Conservation (phyloP, 1,140 invertebrate species). For the Listronotus bonariensis region DNA sequence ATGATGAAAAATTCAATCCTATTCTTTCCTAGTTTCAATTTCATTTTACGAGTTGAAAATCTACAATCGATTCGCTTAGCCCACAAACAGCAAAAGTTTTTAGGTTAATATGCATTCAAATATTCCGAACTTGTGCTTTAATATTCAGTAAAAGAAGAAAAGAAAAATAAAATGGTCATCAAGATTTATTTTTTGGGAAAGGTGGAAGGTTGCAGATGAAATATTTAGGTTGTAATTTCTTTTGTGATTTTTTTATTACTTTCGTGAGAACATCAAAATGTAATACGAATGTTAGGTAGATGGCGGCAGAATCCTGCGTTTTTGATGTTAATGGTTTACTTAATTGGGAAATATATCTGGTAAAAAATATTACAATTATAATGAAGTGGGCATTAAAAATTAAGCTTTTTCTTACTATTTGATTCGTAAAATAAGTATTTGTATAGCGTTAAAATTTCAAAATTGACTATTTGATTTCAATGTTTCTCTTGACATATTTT, state of each 20-base stretch:
- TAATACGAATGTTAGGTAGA: not conserved
- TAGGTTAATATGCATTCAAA: conserved; percentile 29
- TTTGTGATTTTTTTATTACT: conserved; percentile 3
- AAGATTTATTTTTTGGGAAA: not conserved
- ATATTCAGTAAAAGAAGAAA: conserved; percentile 22
- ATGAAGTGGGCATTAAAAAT: no score
- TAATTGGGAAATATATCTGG: no score
- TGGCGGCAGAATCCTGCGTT: no score
- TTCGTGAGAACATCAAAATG: not conserved
- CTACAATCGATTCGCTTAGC: conserved; percentile 9
- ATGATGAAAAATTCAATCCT: no score
- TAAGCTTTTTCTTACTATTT: no score
- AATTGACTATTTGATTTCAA: no score
- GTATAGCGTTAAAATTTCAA: no score
- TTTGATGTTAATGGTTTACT: no score
- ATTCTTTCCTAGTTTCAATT: no score
- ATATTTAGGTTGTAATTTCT: conserved; percentile 3
- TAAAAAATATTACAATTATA: no score
- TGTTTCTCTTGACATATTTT: no score
- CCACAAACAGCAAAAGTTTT: conserved; percentile 8
- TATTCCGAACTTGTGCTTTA: conserved; percentile 30
- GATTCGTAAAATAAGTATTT: no score
- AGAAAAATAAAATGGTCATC: conserved; percentile 8
- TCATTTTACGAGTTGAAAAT: conserved; percentile 2
- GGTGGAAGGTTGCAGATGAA: not conserved